Conservation (phyloP, 1,140 invertebrate species). For the Ephestia elutella region DNA sequence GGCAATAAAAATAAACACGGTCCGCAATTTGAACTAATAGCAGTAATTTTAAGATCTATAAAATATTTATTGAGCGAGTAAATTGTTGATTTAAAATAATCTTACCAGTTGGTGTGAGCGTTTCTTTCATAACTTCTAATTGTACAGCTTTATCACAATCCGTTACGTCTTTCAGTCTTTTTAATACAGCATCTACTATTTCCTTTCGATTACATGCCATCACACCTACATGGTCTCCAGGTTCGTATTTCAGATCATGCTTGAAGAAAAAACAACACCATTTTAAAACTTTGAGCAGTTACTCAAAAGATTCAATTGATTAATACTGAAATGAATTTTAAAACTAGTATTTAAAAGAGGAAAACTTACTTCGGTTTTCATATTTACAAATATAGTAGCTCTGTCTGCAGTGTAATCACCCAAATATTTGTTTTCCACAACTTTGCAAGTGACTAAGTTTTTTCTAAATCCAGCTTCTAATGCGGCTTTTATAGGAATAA, state of each 20-base stretch:
- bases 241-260: conserved; percentile 81
- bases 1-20: no score
- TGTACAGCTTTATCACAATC: conserved; percentile 84
- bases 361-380: conserved; percentile 67
- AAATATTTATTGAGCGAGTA: no score
- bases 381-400: conserved; percentile 75
- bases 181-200: conserved; percentile 86
- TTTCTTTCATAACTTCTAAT: conserved; percentile 90
- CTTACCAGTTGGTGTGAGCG: conserved; percentile 86
- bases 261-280: conserved; percentile 49
- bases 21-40: no score
- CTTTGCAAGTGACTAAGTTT: conserved; percentile 77
- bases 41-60: no score
- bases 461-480: conserved; percentile 76
- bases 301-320: no score
- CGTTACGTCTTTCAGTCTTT: conserved; percentile 80
- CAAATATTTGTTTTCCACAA: conserved; percentile 73
- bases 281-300: background rate
- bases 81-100: conserved; percentile 1
- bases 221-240: conserved; percentile 95
- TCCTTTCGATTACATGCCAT: conserved; percentile 87
- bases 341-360: background rate
- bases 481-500: conserved; percentile 37
- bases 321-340: no score
- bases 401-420: conserved; percentile 62